These are phyloP conservation scores for Rhinichthys klamathensis DNA, from an alignment of 2,113 vertebrate species.

Conservation along the genomic window DNA sequence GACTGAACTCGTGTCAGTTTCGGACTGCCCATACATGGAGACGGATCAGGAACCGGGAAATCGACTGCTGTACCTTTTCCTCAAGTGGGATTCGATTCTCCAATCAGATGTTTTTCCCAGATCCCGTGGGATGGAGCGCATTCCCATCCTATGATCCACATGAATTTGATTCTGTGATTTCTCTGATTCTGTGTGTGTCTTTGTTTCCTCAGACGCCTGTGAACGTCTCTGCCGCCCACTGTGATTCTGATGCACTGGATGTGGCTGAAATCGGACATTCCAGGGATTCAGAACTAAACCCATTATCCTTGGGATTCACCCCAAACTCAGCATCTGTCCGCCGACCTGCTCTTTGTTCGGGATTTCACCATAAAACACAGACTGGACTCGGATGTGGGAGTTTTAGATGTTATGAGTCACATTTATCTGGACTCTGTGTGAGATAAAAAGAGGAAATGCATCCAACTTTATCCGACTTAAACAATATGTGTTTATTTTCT, in stretches of 20 bases:
- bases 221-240: not conserved
- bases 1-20: not conserved
- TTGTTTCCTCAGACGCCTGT: not conserved
- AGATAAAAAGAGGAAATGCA: not conserved
- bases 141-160: constrained; percentile 3
- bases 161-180: not conserved
- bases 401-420: not conserved
- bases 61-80: not conserved
- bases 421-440: not conserved
- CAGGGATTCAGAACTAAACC: constrained; percentile 7
- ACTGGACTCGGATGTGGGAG: not conserved
- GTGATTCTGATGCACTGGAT: not conserved
- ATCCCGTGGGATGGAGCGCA: not conserved
- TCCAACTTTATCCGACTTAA: not conserved
- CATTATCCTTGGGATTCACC: not conserved
- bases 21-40: constrained; percentile 51
- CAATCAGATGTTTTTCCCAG: not conserved
- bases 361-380: not conserved
- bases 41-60: not conserved
- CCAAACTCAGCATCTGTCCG: not conserved
- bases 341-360: not conserved
- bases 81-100: too few species aligned
- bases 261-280: constrained; percentile 50
- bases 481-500: not conserved
- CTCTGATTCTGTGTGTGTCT: not conserved